Base-by-base conservation (phyloP, 2,797 vertebrate genomes). In the Phrynocephalus guinanensis region DNA sequence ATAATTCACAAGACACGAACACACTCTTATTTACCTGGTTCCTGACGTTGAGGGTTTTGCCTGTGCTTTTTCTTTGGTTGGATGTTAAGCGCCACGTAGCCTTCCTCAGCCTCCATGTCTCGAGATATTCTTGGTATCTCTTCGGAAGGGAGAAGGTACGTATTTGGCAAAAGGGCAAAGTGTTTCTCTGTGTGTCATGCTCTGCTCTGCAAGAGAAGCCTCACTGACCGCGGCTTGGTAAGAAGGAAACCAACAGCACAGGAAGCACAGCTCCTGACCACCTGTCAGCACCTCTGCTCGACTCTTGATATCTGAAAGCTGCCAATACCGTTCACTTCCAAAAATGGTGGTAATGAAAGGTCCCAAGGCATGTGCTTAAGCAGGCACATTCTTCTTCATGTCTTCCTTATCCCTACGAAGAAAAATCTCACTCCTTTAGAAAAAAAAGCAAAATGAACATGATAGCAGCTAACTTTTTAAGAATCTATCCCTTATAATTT, bases 61-160 rank as follows among this genome's bases (percentile, higher is more conserved):
- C 5, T 75, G 15, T 66, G 83, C 22, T n/a, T 24, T 84, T 84
- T 84, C 33, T 72, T 76, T 24, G 72, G 33, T 38, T 28, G 60
- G 5, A 84, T n/a, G 60, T 22, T 84, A 66, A 84, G 83, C 26
- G 56, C 72, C 83, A 76, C n/a, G 72, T 84, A 84, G 72, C 83
- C 83, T 76, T 84, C 83, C 56, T 84, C 83, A 22, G 66, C 83
- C 33, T 84, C 83, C 83, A 84, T 84, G 63, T 66, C 20, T 22
- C 3, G 20, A 76, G 38, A 10, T 60, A 26, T 33, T 60, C 52
- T 52, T 56, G 56, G 16, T 18, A 52, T 68, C 7, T 50, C 15
- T n/a, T 79, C 2, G 16, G 50, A 26, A 28, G n/a, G 8, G 4
- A 79, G 56, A 33, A 6, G 78, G 38, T 73, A 44, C 38, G 38